These are phyloP conservation scores for Oryzias celebensis DNA, from an alignment of 2,113 vertebrate species.

Conservation along the genomic window DNA sequence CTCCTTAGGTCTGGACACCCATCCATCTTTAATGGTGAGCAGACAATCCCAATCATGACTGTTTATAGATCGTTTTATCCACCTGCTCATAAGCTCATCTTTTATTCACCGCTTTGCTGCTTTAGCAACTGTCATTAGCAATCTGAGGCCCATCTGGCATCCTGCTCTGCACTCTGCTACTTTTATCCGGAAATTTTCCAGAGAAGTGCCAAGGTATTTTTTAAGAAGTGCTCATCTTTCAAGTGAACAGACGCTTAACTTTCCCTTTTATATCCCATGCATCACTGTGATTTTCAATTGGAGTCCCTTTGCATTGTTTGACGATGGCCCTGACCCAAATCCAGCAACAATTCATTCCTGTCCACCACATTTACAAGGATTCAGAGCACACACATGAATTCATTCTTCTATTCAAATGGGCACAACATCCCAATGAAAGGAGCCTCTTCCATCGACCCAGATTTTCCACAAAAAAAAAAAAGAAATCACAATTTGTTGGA, in stretches of 20 bases:
- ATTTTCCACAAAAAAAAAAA: conserved; percentile 42
- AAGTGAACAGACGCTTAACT: conserved; percentile 3
- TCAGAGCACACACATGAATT: conserved; percentile 15
- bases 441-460: conserved; percentile 51
- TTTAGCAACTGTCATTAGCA: conserved; percentile 60
- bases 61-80: conserved; percentile 58
- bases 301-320: conserved; percentile 36
- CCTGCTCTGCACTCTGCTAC: conserved; percentile 14
- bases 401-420: conserved; percentile 63
- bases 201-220: conserved; percentile 8
- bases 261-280: conserved; percentile 9
- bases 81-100: conserved; percentile 57
- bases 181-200: conserved; percentile 16
- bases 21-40: conserved; percentile 68
- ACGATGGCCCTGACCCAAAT: conserved; percentile 58
- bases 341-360: conserved; percentile 50
- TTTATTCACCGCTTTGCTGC: conserved; percentile 63
- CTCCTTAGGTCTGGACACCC: conserved; percentile 38
- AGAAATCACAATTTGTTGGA: conserved; percentile 12
- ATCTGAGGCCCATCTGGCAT: conserved; percentile 48
- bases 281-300: conserved; percentile 17
- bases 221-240: too few relatives aligned
- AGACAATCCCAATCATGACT: conserved; percentile 49
- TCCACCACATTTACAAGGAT: conserved; percentile 41
- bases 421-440: conserved; percentile 57